Evolutionary conservation across 2,797 vertebrate species (phyloP).

Genomic region (Hirundo rustica): DNA sequence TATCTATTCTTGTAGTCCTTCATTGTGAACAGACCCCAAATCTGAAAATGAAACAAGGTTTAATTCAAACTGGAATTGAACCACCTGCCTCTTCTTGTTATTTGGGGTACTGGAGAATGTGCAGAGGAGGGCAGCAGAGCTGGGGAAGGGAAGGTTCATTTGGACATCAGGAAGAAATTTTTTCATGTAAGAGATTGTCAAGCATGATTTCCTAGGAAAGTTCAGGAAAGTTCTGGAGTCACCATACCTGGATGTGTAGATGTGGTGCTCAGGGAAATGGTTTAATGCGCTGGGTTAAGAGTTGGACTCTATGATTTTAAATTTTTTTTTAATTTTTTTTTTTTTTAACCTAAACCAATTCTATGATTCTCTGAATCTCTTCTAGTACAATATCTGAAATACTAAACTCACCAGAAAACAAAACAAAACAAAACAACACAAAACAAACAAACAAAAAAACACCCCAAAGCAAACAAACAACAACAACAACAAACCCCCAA

Average conservation of each 20-base stretch:
- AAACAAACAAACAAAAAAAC: no score
- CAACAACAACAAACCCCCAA: neutral
- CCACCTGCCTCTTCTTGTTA: neutral
- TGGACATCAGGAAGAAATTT: neutral
- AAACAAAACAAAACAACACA: no score
- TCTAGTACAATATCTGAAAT: neutral
- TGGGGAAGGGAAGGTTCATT: neutral
- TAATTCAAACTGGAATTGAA: neutral
- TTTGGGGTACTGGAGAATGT: neutral
- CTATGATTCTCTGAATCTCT: neutral
- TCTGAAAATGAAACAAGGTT: neutral
- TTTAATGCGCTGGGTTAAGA: neutral
- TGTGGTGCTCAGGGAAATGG: neutral
- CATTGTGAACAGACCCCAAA: neutral
- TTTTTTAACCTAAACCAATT: neutral
- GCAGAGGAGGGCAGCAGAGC: neutral
- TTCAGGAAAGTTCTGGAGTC: neutral
- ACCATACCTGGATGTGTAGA: no score
- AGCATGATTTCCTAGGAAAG: neutral
- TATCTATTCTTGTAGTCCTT: neutral
- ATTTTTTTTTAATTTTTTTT: neutral
- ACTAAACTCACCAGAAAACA: neutral
- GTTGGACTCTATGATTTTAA: neutral
- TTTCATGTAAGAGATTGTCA: neutral
- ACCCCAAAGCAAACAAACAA: no score